A percentile compares a stretch with the other conserved stretches of the same genome.
phyloP scores from a whole-genome alignment of 1,140 invertebrate genomes.

The Tetramorium simillimum region DNA sequence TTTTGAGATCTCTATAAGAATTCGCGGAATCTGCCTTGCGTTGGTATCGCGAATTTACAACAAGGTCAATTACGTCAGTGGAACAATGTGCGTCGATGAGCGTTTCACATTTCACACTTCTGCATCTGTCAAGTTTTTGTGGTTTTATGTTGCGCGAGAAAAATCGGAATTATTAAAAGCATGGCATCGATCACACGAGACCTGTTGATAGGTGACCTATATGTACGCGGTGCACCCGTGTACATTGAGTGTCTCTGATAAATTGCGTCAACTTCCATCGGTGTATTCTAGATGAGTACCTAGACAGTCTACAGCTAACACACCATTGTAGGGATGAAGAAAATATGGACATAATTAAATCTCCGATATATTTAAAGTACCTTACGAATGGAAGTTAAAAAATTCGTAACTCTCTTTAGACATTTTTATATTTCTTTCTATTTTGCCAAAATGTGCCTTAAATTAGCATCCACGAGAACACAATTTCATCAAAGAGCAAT shows the following conservation, averaged over 20 bases:
- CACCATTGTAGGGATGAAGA: background rate
- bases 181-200: conserved; percentile 64
- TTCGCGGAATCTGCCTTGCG: background rate
- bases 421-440: background rate
- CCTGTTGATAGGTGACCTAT: conserved; percentile 64
- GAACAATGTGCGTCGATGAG: background rate
- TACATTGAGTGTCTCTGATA: conserved; percentile 13
- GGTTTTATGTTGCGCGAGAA: conserved; percentile 10
- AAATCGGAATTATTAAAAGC: conserved; percentile 68
- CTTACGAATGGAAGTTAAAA: background rate
- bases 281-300: background rate
- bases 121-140: background rate
- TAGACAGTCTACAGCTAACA: background rate
- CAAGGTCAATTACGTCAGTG: background rate
- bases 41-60: background rate
- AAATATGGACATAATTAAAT: background rate
- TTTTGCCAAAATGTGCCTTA: background rate
- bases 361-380: background rate
- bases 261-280: conserved; percentile 6
- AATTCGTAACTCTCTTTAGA: background rate
- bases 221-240: background rate
- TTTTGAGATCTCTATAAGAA: background rate
- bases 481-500: background rate
- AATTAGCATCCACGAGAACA: background rate
- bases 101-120: background rate